Base-by-base conservation (phyloP, 53 echinoderm and acorn worm species). In the Actinopyga echinites region DNA sequence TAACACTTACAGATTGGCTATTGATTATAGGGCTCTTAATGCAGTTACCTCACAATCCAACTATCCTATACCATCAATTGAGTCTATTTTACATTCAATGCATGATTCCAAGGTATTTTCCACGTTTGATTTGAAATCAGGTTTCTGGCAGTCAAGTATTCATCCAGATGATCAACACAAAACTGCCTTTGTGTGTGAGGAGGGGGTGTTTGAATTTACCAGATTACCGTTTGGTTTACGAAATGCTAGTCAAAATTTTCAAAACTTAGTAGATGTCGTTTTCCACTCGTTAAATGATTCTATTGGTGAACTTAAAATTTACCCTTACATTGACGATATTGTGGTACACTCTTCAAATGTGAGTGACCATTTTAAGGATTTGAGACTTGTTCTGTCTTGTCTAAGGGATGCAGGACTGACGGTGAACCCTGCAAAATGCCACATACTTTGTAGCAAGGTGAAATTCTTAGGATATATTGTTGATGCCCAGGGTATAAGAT, bases 341-440 rank as follows among this genome's bases (percentile, higher is more conserved):
- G 52, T 74, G 9, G 69, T 69, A 15, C 69, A 69, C 42, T 69
- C 69, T 2, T 36, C 69, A 21, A 59, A n/a, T n/a, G 26, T 71
- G 11, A 4, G 13, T 8, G 20, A 38, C 20, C 71, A 71, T 42
- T 71, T 71, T 36, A 33, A 22, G 34, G 71, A 71, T 71, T 22
- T 36, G 5, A 42, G 44, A 71, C 2, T n/a, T 19, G 71, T 37
- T 2, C 71, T 91, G 20, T 1, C 17, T 8, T 83, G 60, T 55
- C 52, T 91, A 3, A 38, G 59, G 29, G 5, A 64, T 13, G 91
- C 87, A 10, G 87, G 87, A 3, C 69, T 87, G 3, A 91, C 84
- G 53, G 66, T 84, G 9, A 87, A 91, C 37, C 35, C 49, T 5
- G 66, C 33, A 2, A 91, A 91, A 40, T 91, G 88, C 53, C 62